Evolutionary conservation across 2,888 invertebrate genomes (phyloP).

Genomic region (Cataglyphis albicans): DNA sequence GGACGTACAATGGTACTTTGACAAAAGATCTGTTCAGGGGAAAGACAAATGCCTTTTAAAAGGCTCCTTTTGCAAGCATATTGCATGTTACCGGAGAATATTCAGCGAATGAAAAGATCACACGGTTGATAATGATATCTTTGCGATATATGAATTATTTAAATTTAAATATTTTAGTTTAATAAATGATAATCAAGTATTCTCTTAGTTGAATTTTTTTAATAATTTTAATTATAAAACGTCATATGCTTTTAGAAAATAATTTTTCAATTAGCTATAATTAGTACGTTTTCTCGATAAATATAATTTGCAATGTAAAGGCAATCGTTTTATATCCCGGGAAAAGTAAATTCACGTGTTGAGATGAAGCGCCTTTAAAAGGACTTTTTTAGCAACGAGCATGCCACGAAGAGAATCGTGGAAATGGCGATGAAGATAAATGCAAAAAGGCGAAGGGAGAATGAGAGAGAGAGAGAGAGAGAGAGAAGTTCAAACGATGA

Average conservation of each 20-base stretch:
- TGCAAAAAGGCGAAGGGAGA: not conserved
- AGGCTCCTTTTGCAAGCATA: constrained; percentile 20
- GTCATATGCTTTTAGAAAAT: not conserved
- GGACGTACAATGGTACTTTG: constrained; percentile 41
- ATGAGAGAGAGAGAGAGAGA: not conserved
- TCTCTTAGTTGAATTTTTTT: not conserved
- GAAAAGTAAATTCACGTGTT: constrained; percentile 36
- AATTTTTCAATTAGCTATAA: not conserved
- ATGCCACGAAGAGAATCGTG: constrained; percentile 3
- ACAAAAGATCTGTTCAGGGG: constrained; percentile 43
- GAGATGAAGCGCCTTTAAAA: constrained; percentile 8
- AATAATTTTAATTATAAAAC: not conserved
- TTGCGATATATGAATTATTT: not conserved
- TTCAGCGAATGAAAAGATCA: constrained; percentile 6
- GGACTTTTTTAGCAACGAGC: constrained; percentile 20
- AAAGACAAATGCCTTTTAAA: constrained; percentile 51
- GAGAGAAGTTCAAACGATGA: constrained; percentile 28
- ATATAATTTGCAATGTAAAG: constrained; percentile 14
- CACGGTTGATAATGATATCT: not conserved
- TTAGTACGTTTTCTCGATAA: constrained; percentile 17
- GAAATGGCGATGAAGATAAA: constrained; percentile 22
- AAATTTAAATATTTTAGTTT: not conserved
- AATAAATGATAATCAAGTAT: not conserved
- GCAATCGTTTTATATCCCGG: not conserved
- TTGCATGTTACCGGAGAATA: not conserved